Evolutionary conservation across 2,888 invertebrate species (phyloP), one percentile per base, ranked within the genome.

Genomic region (Aphodius granarius): DNA sequence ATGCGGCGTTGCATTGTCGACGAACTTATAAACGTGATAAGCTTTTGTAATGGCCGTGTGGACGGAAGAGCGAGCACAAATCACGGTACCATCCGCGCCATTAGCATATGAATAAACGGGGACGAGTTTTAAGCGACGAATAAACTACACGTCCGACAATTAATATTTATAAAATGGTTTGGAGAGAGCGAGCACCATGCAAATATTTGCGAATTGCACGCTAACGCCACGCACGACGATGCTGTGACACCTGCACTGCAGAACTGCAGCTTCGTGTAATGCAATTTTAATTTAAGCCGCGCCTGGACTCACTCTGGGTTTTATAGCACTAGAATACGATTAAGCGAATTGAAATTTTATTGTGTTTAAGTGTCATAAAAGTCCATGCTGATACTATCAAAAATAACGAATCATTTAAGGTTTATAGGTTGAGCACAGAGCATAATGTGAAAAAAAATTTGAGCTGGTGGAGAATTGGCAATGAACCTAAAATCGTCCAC

Each of bases 81-180:
- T 43, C 43, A 43, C 43, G 43, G 1, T 13, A 13, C 43, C 4
- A 43, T 63, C 63, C 17, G 19, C 63, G 19, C 63, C 20, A 72
- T 72, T 72, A 62, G 72, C 72, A 72, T 72, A 63, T 63, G 72
- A 72, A 72, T 72, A 72, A 72, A 43, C 43, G 43, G 21, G 71
- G 63, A 72, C 63, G 17, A 71, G 63, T 62, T 71, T 62, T 63
- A 23, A 20, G n/a, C 71, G 63, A 63, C 72, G 62, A 18, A 21
- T 23, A 66, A 19, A 65, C 43, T 43, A 43, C 43, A 43, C 13
- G 43, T 3, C 43, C 16, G 62, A 66, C 43, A 73, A 73, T 73
- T 73, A 73, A 73, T 73, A 73, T 73, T 73, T 43, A 43, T 2
- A 43, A 43, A 43, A 43, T 13, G 43, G 43, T 43, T 43, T 0